A percentile compares a stretch with the other conserved stretches of the same genome.
Evolutionary conservation across 2,113 vertebrate genomes (phyloP).

Genomic region (Stercorarius parasiticus): DNA sequence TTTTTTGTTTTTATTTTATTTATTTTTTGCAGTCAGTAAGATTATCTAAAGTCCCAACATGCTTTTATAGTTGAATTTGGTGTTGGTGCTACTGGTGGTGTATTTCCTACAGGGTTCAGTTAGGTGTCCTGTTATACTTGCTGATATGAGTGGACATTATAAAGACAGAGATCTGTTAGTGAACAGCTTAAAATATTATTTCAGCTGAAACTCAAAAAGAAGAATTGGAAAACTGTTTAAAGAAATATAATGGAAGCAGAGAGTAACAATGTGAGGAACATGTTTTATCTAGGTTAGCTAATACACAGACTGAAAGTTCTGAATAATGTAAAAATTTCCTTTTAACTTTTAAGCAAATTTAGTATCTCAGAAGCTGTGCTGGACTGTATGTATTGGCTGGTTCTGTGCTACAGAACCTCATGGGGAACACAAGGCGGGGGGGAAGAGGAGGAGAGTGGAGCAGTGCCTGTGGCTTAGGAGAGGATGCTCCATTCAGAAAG

Average conservation of each 20-base stretch:
- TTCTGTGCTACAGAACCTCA: not conserved
- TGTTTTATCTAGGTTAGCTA: not conserved
- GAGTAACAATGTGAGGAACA: accelerated
- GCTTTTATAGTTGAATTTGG: not conserved
- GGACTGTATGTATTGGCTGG: not conserved
- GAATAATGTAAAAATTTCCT: not conserved
- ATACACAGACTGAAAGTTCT: not conserved
- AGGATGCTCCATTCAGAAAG: not conserved
- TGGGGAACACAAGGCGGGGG: not conserved
- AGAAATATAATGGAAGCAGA: not conserved
- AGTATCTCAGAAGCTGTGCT: not conserved
- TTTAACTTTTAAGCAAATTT: not conserved
- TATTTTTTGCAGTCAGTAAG: not conserved
- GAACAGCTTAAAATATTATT: not conserved
- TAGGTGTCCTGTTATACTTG: not conserved
- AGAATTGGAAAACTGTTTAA: not conserved
- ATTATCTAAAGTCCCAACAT: not conserved
- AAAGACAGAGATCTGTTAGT: not conserved
- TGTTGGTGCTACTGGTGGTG: not conserved
- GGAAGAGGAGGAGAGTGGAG: not conserved
- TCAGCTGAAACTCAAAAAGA: not conserved
- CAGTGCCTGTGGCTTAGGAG: not conserved
- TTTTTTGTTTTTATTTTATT: not conserved
- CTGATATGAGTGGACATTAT: not conserved
- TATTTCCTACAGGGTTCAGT: not conserved